Evolutionary conservation across 2,113 vertebrate genomes (phyloP).

Genomic region (Leptosomus discolor): DNA sequence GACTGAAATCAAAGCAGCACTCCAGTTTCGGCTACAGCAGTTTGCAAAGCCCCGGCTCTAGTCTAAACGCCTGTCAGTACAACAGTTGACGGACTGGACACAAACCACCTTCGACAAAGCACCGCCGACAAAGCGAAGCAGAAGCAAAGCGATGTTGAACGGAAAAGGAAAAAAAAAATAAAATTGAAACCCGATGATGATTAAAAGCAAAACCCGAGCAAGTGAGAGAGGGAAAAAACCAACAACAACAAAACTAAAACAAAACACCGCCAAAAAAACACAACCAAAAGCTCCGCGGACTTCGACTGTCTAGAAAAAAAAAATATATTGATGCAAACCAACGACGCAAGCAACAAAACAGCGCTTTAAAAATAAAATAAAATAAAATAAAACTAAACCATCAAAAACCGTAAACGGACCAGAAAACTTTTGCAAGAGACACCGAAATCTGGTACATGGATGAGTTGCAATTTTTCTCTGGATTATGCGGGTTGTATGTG

Average conservation of each 20-base stretch:
- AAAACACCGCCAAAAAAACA: background rate
- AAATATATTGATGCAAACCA: background rate
- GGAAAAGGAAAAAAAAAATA: background rate
- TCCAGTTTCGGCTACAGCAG: slow-evolving; percentile 95
- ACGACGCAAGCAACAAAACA: background rate
- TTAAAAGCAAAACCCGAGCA: slow-evolving; percentile 9
- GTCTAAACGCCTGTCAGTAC: slow-evolving; percentile 97
- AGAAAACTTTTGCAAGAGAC: slow-evolving; percentile 68
- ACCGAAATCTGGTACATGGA: slow-evolving; percentile 80
- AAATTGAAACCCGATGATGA: background rate
- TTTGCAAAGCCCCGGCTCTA: slow-evolving; percentile 90
- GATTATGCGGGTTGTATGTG: slow-evolving; percentile 88
- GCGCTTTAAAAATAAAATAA: background rate
- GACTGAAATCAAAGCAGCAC: slow-evolving; percentile 99
- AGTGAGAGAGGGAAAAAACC: background rate
- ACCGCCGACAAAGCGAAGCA: slow-evolving; percentile 39
- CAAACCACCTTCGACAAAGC: slow-evolving; percentile 37
- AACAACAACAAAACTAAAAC: background rate
- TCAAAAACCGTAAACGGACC: slow-evolving; percentile 57
- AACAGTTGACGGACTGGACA: slow-evolving; percentile 89
- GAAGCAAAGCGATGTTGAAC: slow-evolving; percentile 50
- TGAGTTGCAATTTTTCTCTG: slow-evolving; percentile 87
- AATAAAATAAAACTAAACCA: background rate
- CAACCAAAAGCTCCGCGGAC: background rate
- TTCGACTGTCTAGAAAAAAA: background rate